Evolutionary conservation across 2,888 invertebrate genomes (phyloP), one percentile per base, ranked within the genome.

Genomic region (Torymus texanus): DNA sequence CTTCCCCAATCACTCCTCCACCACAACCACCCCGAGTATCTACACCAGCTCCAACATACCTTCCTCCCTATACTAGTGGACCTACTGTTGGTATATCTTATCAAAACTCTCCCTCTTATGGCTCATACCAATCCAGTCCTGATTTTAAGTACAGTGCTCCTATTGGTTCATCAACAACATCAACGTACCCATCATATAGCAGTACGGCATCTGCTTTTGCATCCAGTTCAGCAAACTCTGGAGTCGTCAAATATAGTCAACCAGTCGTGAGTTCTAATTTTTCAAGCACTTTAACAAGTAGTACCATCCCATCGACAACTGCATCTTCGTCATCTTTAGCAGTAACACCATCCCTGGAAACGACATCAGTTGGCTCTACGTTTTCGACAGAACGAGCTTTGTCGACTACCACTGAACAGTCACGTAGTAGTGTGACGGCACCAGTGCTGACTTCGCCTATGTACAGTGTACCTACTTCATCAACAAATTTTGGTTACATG

Each of bases 11-110:
- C 4, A 29, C 29, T 5, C 77, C 80, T 10, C 66, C 80, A 55
- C 71, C 74, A 18, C 71, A 66, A 10, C 68, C 74, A 24, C 21
- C 83, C 4, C 67, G 75, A 16, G 3, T 72, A 16, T 80, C 83
- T 11, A 81, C 82, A 0, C 83, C 82, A 0, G 82, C 83, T 0
- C 81, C 83, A 24, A 84, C 82, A 8, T 82, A 82, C 70, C 61
- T 82, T 8, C 82, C 79, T 29, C 81, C 79, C 0, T 79, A 75
- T 14, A 81, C 16, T 41, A 13, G 29, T 24, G n/a, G 16, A 13
- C 29, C 62, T 24, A 68, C 24, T 12, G 21, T 8, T 50, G 50
- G 16, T 12, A n/a, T 59, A 41, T n/a, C 53, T 12, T 71, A 78
- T 67, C 68, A 41, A 14, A 72, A 21, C 24, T 58, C 80, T 11